Base-by-base conservation (phyloP, 2,797 vertebrate species). In the Anabas testudineus region DNA sequence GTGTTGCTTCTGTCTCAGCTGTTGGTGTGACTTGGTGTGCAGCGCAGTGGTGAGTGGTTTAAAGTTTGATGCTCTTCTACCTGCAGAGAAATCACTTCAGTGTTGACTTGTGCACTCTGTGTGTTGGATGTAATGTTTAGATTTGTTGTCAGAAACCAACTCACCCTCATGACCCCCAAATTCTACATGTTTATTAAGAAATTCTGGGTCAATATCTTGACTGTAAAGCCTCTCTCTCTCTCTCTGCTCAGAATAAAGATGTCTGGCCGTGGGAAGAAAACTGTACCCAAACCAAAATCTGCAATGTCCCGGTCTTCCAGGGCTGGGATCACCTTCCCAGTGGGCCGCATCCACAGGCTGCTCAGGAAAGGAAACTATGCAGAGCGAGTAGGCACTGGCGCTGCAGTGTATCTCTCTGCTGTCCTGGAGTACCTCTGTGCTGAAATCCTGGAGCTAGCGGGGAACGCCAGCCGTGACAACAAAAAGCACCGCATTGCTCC, bases 221-320 rank as follows among this genome's bases (percentile, higher is more conserved):
- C 7, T 41, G 1, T 52, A 1, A 30, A n/a, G n/a, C n/a, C n/a
- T n/a, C n/a, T n/a, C n/a, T n/a, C n/a, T n/a, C 0, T 28, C 8
- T 71, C 10, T 52, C 16, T 15, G 22, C 18, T 58, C 37, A 74
- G 75, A 45, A 0, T n/a, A 3, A 79, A 56, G 22, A 96, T 96
- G 95, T 95, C 95, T 76, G 95, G 93, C 19, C 88, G 62, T 71
- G 92, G 92, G 0, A 95, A 95, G 88, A 96, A 96, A 34, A 16
- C 52, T 13, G 66, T 5, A 3, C 60, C 81, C 22, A 74, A 61
- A 66, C 2, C 16, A 4, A 80, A 80, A 43, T 0, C 7, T 0
- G 5, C 42, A 0, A n/a, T 54, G 52, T 90, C 74, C 13, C 87
- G n/a, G 6, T 93, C 94, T 0, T 0, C 32, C 4, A 88, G 34